Percentiles rank a stretch among this genome's conserved stretches.
Evolutionary conservation across 2,888 invertebrate genomes (phyloP).

Genomic region (Hymenopus coronatus): DNA sequence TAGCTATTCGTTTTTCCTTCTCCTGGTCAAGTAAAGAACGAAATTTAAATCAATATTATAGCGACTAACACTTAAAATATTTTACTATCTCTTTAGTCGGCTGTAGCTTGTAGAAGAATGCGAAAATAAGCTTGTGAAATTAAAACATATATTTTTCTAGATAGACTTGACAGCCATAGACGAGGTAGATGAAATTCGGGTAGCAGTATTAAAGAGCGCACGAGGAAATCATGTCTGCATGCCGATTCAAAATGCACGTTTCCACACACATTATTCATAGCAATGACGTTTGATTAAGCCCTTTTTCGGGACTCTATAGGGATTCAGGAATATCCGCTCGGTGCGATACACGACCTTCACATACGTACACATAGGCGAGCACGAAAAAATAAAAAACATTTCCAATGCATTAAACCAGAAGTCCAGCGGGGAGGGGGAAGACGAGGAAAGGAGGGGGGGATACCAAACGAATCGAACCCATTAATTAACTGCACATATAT

Average conservation of each 20-base stretch:
- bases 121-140: too few relatives aligned
- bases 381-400: slow-evolving; percentile 5
- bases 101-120: too few relatives aligned
- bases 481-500: neutral
- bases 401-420: neutral
- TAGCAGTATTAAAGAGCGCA: neutral
- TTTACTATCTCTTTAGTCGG: too few relatives aligned
- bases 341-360: neutral
- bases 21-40: too few relatives aligned
- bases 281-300: neutral
- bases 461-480: neutral
- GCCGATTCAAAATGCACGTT: neutral
- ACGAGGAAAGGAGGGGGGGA: neutral
- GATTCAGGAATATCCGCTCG: neutral
- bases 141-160: too few relatives aligned
- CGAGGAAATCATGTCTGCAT: neutral
- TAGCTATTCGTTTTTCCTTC: too few relatives aligned
- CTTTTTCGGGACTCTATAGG: neutral
- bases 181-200: neutral
- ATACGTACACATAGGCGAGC: neutral
- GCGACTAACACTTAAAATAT: too few relatives aligned
- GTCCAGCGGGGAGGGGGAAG: neutral
- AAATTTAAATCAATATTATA: too few relatives aligned
- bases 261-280: neutral
- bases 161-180: too few relatives aligned